Conservation (phyloP, 1,140 invertebrate species). For the Drosophila ficusphila region DNA sequence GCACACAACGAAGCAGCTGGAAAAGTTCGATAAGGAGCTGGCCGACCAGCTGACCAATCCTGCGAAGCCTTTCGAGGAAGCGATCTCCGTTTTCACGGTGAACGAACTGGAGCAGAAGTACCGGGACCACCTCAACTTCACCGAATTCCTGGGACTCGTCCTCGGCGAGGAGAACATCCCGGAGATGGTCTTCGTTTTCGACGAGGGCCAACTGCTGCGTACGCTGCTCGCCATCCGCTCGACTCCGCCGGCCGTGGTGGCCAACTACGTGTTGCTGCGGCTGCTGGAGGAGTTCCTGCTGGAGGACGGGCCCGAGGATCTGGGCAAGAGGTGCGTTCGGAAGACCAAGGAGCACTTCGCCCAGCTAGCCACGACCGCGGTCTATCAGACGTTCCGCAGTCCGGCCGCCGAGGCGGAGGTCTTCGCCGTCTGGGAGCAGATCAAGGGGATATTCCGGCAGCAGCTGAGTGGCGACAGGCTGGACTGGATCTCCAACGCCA, state of each 20-base stretch:
- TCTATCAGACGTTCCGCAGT: constrained; percentile 58
- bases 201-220: too few relatives aligned
- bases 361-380: constrained; percentile 55
- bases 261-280: constrained; percentile 62
- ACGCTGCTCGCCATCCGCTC: constrained; percentile 8
- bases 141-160: constrained; percentile 45
- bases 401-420: constrained; percentile 49
- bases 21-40: constrained; percentile 14
- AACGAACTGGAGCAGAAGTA: constrained; percentile 46
- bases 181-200: too few relatives aligned
- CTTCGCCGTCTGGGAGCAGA: constrained; percentile 54
- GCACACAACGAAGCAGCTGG: constrained; percentile 22
- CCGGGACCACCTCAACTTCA: constrained; percentile 46
- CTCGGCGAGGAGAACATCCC: constrained; percentile 53
- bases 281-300: constrained; percentile 54
- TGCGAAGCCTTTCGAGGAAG: not conserved
- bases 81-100: constrained; percentile 33
- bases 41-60: not conserved
- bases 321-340: constrained; percentile 51
- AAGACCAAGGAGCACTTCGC: constrained; percentile 60
- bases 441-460: constrained; percentile 47
- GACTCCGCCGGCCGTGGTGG: constrained; percentile 23
- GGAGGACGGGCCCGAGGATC: not conserved
- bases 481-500: constrained; percentile 67
- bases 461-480: constrained; percentile 58